phyloP scores from a whole-genome alignment of 2,113 vertebrate species.

The Odocoileus virginianus region DNA sequence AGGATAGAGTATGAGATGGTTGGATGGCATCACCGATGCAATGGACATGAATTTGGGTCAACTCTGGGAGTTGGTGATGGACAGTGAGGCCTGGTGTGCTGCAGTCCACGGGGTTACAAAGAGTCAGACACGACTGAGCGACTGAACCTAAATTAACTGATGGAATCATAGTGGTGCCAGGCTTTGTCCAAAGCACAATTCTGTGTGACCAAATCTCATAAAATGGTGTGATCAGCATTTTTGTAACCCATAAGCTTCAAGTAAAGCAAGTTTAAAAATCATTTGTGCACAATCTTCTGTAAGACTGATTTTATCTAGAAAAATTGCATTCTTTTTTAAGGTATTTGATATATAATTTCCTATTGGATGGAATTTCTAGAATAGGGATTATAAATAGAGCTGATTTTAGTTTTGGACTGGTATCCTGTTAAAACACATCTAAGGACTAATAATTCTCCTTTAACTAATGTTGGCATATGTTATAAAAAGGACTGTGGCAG shows the following conservation, averaged over 20 bases:
- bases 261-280: constrained; percentile 23
- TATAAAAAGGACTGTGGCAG: neutral
- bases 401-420: constrained; percentile 34
- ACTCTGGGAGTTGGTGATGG: neutral
- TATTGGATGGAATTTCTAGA: neutral
- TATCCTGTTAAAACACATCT: constrained; percentile 7
- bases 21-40: neutral
- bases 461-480: neutral
- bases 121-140: rapidly evolving
- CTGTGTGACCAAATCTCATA: neutral
- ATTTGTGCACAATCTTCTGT: constrained; percentile 21
- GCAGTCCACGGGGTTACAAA: rapidly evolving
- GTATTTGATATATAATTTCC: neutral
- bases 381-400: neutral
- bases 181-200: neutral
- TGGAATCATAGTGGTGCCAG: neutral
- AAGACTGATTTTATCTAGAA: constrained; percentile 17
- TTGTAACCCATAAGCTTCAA: neutral
- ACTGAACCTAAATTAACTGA: neutral
- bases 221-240: neutral
- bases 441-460: constrained; percentile 2
- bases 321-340: neutral
- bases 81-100: neutral
- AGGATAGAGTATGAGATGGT: neutral
- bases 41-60: neutral